Base-by-base conservation (phyloP, 2,113 vertebrate species). In the Bothrops jararaca region DNA sequence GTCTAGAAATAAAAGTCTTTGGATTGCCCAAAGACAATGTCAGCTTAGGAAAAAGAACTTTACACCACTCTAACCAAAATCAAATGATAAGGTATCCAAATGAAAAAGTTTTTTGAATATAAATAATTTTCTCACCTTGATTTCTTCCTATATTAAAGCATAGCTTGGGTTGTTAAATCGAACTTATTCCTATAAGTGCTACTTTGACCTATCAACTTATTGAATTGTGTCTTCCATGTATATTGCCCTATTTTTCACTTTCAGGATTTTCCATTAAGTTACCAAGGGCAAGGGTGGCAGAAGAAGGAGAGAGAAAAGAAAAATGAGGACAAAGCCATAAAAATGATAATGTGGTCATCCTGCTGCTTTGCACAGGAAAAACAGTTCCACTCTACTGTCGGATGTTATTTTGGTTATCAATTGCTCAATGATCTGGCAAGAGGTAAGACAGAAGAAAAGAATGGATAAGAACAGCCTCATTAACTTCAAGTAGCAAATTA, bases 401-500 rank as follows among this genome's bases (percentile, higher is more conserved):
- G 15, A 93, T 89, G 0, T 89, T 93, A 93, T 93, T 95, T 57
- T 93, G 87, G 23, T 91, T 95, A 88, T 29, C 34, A 26, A n/a
- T 93, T 93, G 80, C 86, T 90, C 94, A 91, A 50, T 8, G 92
- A 52, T 56, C 60, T 0, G 0, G 89, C 18, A 95, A 93, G 52
- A 95, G 80, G 50, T 92, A 94, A 92, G 4, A 53, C 4, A 56
- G 20, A 92, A 94, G 91, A 94, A 94, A 24, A 24, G 12, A 92
- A 88, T 11, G 94, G 85, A 91, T 90, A 94, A 95, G 74, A 96
- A 95, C 89, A 91, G 24, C 20, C 91, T 93, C 53, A 45, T 93
- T 94, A 92, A 96, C 90, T 96, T 96, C 94, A 95, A 96, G 94
- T n/a, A 94, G 86, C 87, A 94, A 89, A 91, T 86, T 95, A 93